Evolutionary conservation across 2,888 invertebrate species (phyloP), one percentile per base, ranked within the genome.

Genomic region (Podotricha telesiphe): DNA sequence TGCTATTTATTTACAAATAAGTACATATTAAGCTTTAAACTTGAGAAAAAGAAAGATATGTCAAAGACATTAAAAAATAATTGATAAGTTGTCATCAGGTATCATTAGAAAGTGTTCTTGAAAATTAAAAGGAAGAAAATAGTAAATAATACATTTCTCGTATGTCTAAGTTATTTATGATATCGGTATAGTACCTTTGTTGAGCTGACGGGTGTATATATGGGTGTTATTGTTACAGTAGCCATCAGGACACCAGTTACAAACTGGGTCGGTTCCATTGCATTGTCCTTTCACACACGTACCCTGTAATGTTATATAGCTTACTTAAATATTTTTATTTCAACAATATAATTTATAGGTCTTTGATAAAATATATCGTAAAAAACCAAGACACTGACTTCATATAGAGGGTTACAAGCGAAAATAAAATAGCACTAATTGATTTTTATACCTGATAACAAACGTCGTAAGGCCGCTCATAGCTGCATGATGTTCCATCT

Each of bases 231-330:
- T 92, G 74, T 86, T 88, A 78, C 93, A 93, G 79, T 90, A 90
- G 0, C 92, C 93, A 67, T 91, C 90, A 5, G 90, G 88, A 68
- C 93, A 93, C 89, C 90, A 91, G 82, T 91, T 91, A 82, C 93
- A 92, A 15, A 73, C 75, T 0, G 87, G 79, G 70, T 93, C 93
- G 0, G 89, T 84, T 15, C 83, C 78, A 76, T 90, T 90, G 79
- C 93, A 93, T 48, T 89, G 87, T 0, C 93, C 93, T 71, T 84
- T 86, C n/a, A 92, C 89, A 74, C 93, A 93, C n/a, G 87, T 85
- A 19, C 93, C 93, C 93, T 93, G 80, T 5, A 19, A 65, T 72
- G 19, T 42, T 13, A 42, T 13, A 37, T 37, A 7, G 8, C 37
- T 37, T 37, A 8, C 6, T 8, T 8, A 7, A 5, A 37, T 37